Base-by-base conservation (phyloP, 2,797 vertebrate species). In the Sebastes alutus region DNA sequence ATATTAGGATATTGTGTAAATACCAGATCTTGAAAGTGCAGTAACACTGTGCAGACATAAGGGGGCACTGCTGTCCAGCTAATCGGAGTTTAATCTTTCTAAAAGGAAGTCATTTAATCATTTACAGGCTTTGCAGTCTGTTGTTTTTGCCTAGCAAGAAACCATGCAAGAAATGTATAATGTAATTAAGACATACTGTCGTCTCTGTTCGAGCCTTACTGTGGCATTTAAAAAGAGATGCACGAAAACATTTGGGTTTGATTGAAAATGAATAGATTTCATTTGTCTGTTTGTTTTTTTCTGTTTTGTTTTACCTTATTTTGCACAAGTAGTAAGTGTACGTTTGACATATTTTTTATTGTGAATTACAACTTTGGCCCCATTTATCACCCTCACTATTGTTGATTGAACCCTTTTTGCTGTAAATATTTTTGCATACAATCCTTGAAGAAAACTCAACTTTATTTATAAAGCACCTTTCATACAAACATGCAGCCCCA, bases 11-110 rank as follows among this genome's bases (percentile, higher is more conserved):
- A 25, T 42, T 20, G 16, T 55, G 42, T 46, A 46, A 18, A 6
- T 1, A 2, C 27, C 38, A 42, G 46, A 52, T 0, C 1, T 52
- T 35, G 22, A 12, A n/a, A 1, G 1, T 83, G 86, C 64, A 81
- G 72, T 83, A 38, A 29, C 32, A 22, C 0, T 1, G 2, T n/a
- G 6, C 4, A 2, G 68, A 46, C 91, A 86, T 58, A 14, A n/a
- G 91, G 65, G 76, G 20, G 81, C 30, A 42, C 46, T 81, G 68
- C 0, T 63, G 67, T 25, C 12, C 32, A 46, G 33, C 1, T 46
- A 9, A 77, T 62, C 10, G 5, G 29, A 30, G 10, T 29, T 64
- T 64, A 3, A 30, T 4, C 1, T n/a, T 12, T 0, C 1, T 35
- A 0, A 1, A 1, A 25, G 2, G 5, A 1, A 49, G 33, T 46